These are phyloP conservation scores for Idris sp. DNA, from an alignment of 1,140 invertebrate species.

Conservation along the genomic window DNA sequence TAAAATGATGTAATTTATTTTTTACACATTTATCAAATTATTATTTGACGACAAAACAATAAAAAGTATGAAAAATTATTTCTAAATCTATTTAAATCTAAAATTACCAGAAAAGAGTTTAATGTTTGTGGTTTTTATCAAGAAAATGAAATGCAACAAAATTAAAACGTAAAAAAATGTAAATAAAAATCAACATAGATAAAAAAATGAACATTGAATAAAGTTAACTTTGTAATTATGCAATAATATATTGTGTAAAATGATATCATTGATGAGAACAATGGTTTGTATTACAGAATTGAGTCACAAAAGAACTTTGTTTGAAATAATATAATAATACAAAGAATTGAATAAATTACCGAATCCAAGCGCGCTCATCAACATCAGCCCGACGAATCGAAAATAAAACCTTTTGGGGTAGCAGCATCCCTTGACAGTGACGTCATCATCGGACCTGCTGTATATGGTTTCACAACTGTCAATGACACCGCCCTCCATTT, in stretches of 20 bases:
- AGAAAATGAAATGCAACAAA: no score
- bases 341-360: constrained; percentile 12
- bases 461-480: constrained; percentile 1
- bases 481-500: constrained; percentile 26
- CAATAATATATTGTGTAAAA: neutral
- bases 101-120: no score
- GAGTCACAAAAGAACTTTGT: constrained; percentile 13
- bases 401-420: constrained; percentile 15
- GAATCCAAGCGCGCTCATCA: constrained; percentile 14
- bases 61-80: neutral
- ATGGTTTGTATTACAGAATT: constrained; percentile 15
- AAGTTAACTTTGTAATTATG: no score
- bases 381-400: constrained; percentile 8
- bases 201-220: constrained; percentile 3
- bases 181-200: neutral
- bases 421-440: constrained; percentile 14
- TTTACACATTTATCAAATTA: neutral
- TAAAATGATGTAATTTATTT: constrained; percentile 71
- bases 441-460: constrained; percentile 12
- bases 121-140: no score
- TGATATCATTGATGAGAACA: constrained; percentile 17
- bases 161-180: neutral
- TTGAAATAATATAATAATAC: constrained; percentile 8
- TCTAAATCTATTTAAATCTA: no score
- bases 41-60: no score